Base-by-base conservation (phyloP, 2,888 invertebrate species). In the Cheiracanthium punctorium region DNA sequence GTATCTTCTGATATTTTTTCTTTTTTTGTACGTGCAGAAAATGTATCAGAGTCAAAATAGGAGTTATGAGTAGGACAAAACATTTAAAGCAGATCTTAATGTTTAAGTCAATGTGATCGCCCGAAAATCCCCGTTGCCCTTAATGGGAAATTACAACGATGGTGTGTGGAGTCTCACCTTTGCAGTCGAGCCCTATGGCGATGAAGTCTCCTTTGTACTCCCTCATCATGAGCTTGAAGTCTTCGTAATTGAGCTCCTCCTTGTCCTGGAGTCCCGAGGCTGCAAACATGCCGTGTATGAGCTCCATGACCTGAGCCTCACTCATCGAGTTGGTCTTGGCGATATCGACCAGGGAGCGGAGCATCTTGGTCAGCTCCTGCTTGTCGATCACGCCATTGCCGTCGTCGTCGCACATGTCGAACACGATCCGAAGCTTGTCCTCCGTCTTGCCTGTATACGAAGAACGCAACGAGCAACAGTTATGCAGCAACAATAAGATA, bases 331-430 rank as follows among this genome's bases (percentile, higher is more conserved):
- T 90, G 0, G 97, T 97, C 89, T 97, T 94, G 0, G 97, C 97
- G 81, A 98, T 97, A 92, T 97, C 97, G 0, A 98, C 97, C 33
- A 98, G 92, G 0, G 97, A 97, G 64, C 97, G 93, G 90, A 98
- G 93, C 96, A 98, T 97, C 91, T 97, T 97, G 29, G 96, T 97
- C 28, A 98, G 93, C 91, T 98, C 98, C 0, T 95, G 95, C 90
- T 98, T 97, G 91, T 98, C 97, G 82, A 98, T 98, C 0, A 97
- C 96, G 0, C 98, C 97, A 90, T 97, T 97, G 20, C 96, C 94
- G 91, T 98, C 97, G 90, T 97, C 96, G 91, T 98, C 98, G 90
- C 98, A 98, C 98, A 98, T 98, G 91, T 98, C 97, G 91, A 98
- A 98, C 89, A 98, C 97, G 41, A 98, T 97, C 5, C 97, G 94